Evolutionary conservation across 2,888 invertebrate genomes (phyloP).

Genomic region (Pseudoips prasinana): DNA sequence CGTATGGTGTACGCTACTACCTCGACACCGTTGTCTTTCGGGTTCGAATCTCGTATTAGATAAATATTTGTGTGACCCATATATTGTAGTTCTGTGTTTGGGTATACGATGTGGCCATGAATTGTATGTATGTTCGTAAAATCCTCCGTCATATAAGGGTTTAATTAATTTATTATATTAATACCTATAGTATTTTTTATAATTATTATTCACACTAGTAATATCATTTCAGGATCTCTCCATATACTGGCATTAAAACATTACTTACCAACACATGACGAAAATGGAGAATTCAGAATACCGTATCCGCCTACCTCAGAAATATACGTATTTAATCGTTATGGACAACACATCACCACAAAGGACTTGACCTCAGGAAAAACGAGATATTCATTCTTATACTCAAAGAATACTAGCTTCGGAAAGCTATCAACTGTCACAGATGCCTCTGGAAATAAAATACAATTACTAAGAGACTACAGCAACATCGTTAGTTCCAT

Average conservation of each 20-base stretch:
- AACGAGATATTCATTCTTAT: conserved; percentile 96
- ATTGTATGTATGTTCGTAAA: too few relatives aligned
- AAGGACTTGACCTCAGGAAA: conserved; percentile 97
- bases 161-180: too few relatives aligned
- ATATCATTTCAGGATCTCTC: conserved; percentile 83
- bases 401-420: conserved; percentile 97
- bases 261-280: conserved; percentile 92
- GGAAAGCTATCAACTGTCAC: conserved; percentile 96
- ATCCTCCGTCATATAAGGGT: too few relatives aligned
- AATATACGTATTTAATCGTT: conserved; percentile 95
- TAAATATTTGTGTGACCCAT: too few relatives aligned
- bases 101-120: too few relatives aligned
- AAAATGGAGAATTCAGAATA: conserved; percentile 95
- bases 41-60: too few relatives aligned
- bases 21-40: too few relatives aligned
- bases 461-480: conserved; percentile 95
- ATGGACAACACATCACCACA: conserved; percentile 97
- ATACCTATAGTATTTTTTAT: too few relatives aligned
- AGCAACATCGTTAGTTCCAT: conserved; percentile 96
- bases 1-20: too few relatives aligned
- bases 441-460: conserved; percentile 96
- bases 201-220: too few relatives aligned
- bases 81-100: too few relatives aligned
- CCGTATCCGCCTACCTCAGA: conserved; percentile 97
- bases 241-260: conserved; percentile 93